A percentile compares a stretch with the other conserved stretches of the same genome.
phyloP scores from a whole-genome alignment of 1,140 invertebrate species.

The Polyergus mexicanus region DNA sequence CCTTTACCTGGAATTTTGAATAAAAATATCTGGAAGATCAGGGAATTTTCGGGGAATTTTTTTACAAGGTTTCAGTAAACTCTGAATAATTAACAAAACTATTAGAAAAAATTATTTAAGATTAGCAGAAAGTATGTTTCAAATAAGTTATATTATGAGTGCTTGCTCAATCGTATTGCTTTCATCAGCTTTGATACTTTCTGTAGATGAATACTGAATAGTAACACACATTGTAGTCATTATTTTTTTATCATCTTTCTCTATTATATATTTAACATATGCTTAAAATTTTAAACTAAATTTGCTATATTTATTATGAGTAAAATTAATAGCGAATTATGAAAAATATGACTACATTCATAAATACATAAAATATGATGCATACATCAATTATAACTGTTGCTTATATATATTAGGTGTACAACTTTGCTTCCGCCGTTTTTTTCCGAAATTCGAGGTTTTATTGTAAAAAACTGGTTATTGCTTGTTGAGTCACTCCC shows the following conservation, averaged over 20 bases:
- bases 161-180: not conserved
- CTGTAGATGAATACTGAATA: not conserved
- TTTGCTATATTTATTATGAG: not conserved
- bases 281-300: conserved; percentile 4
- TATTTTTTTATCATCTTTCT: conserved; percentile 4
- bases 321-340: conserved; percentile 40
- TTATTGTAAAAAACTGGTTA: no score
- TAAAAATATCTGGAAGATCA: no score
- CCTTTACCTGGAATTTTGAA: no score
- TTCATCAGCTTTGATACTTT: not conserved
- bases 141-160: not conserved
- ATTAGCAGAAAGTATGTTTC: not conserved
- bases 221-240: not conserved
- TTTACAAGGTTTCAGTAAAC: no score
- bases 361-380: conserved; percentile 33
- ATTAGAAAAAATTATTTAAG: not conserved
- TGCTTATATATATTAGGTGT: not conserved
- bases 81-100: no score
- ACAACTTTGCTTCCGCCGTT: no score
- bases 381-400: conserved; percentile 14
- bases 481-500: no score
- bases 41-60: no score
- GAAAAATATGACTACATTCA: conserved; percentile 3
- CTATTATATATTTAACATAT: not conserved
- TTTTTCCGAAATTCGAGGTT: no score